Evolutionary conservation across 2,113 vertebrate species (phyloP).

Genomic region (Calyptommatus sinebrachiatus): DNA sequence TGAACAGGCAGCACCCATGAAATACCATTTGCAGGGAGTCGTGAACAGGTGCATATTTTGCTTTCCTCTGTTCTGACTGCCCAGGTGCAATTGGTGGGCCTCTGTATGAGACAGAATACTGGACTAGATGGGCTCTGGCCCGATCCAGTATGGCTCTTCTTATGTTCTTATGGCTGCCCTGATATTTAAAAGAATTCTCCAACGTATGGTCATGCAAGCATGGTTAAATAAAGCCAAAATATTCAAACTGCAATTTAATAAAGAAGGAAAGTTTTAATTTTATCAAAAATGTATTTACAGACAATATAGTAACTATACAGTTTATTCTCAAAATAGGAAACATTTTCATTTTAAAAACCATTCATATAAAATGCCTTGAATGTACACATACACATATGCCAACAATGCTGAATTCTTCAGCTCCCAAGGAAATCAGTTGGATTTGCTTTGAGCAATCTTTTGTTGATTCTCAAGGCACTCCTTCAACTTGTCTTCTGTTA

Average conservation of each 20-base stretch:
- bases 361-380: conserved; percentile 43
- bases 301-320: conserved; percentile 49
- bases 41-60: no score
- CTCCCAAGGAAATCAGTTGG: conserved; percentile 52
- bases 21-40: no score
- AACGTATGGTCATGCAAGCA: neutral
- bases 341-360: conserved; percentile 46
- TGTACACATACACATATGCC: conserved; percentile 39
- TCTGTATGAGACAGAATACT: no score
- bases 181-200: neutral
- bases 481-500: conserved; percentile 94
- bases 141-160: no score
- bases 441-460: conserved; percentile 76
- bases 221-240: conserved; percentile 33
- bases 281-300: conserved; percentile 60
- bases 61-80: no score
- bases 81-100: no score
- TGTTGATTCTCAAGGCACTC: conserved; percentile 91
- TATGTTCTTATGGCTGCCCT: no score
- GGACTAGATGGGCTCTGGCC: no score
- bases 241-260: neutral
- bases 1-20: no score
- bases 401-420: conserved; percentile 38
- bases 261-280: conserved; percentile 63
- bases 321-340: conserved; percentile 48